phyloP scores from a whole-genome alignment of 2,797 vertebrate species.

The Chromobotia macracanthus region DNA sequence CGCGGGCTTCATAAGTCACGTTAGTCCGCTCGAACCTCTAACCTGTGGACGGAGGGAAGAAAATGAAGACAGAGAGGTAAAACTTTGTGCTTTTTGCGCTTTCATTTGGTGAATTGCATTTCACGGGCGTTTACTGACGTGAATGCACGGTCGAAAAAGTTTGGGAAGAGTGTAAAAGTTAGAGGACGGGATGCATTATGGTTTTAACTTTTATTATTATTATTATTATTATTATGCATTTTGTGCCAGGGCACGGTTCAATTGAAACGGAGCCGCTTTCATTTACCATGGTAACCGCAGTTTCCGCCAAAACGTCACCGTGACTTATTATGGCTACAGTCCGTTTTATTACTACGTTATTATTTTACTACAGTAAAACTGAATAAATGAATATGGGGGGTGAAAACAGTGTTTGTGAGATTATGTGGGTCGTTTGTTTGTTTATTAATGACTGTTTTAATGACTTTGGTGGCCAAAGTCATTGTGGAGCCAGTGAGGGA shows the following conservation, averaged over 20 bases:
- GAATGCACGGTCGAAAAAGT: neutral
- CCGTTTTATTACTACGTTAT: too few species aligned
- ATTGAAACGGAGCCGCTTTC: neutral
- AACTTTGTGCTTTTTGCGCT: neutral
- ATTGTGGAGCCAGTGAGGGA: neutral
- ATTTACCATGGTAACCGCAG: neutral
- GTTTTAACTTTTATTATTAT: neutral
- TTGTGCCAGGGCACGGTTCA: neutral
- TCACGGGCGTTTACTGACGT: neutral
- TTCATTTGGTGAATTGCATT: neutral
- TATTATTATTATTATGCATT: too few species aligned
- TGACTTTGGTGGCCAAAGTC: neutral
- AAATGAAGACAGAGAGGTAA: constrained; percentile 29
- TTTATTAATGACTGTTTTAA: neutral
- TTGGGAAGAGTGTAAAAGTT: neutral
- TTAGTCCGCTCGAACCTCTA: constrained; percentile 14
- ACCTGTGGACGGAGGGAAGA: constrained; percentile 32
- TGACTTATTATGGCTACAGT: too few species aligned
- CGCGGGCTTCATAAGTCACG: constrained; percentile 49
- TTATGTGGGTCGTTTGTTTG: neutral
- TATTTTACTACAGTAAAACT: neutral
- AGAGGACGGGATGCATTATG: neutral
- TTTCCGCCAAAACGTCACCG: neutral
- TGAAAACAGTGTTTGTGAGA: neutral
- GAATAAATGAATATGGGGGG: neutral